Conservation (phyloP, 2,888 invertebrate species). For the Tachina grossa region DNA sequence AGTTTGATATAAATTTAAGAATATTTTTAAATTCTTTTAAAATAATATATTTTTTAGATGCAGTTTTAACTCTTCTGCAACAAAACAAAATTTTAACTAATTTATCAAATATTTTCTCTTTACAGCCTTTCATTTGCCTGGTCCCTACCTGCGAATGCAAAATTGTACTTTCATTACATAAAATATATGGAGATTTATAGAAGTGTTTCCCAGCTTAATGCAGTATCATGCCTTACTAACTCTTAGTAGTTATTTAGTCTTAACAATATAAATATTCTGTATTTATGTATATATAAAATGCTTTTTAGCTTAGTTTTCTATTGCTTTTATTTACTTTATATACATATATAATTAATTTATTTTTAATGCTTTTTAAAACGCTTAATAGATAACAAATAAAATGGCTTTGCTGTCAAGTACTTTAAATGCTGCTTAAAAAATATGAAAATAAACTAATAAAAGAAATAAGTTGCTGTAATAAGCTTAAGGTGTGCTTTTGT, state of each 20-base stretch:
- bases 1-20: too few species aligned
- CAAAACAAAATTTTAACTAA: background rate
- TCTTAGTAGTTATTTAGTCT: background rate
- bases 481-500: constrained; percentile 39
- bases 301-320: constrained; percentile 8
- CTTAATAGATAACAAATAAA: constrained; percentile 39
- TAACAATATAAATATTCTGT: background rate
- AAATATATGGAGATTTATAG: background rate
- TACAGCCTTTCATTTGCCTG: background rate
- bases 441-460: constrained; percentile 42
- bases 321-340: too few species aligned
- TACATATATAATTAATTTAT: constrained; percentile 8
- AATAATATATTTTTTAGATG: background rate
- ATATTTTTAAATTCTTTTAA: too few species aligned
- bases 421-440: constrained; percentile 32
- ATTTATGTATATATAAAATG: background rate
- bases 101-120: constrained; percentile 9
- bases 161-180: background rate
- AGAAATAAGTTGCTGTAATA: background rate
- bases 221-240: constrained; percentile 36
- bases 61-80: background rate
- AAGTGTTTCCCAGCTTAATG: constrained; percentile 8
- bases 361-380: constrained; percentile 19
- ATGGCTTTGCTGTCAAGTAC: constrained; percentile 56
- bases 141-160: background rate